These are phyloP conservation scores for Prunella himalayana DNA, from an alignment of 2,113 vertebrate species.

Conservation along the genomic window DNA sequence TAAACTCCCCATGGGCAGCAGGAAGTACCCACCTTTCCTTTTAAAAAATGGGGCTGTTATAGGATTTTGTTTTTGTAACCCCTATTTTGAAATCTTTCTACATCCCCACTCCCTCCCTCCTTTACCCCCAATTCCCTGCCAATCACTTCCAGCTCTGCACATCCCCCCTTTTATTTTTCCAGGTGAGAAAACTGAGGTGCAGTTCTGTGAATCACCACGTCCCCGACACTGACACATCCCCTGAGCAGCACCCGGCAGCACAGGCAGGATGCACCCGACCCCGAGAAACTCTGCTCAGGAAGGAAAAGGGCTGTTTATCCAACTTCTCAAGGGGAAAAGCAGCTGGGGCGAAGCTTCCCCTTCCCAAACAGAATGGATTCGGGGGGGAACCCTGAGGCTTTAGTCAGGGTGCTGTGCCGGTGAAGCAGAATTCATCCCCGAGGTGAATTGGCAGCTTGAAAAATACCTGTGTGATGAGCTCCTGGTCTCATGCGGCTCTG, in stretches of 20 bases:
- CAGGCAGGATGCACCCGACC: background rate
- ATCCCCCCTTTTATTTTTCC: background rate
- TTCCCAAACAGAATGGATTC: background rate
- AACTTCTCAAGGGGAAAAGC: slow-evolving; percentile 23
- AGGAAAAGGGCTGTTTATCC: slow-evolving; percentile 31
- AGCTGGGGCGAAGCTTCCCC: background rate
- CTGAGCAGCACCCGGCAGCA: background rate
- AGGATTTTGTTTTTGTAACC: background rate
- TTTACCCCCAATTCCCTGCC: background rate
- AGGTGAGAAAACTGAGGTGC: background rate
- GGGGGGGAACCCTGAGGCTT: background rate
- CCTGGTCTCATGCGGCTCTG: background rate
- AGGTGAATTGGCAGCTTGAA: background rate
- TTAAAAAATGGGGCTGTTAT: background rate
- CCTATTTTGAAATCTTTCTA: background rate
- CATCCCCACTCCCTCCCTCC: background rate
- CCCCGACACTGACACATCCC: fast-evolving
- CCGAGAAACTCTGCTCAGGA: background rate
- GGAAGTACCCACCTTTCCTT: background rate
- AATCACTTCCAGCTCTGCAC: background rate
- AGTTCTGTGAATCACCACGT: fast-evolving
- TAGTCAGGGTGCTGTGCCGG: fast-evolving
- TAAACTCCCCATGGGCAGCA: background rate
- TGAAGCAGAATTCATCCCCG: background rate
- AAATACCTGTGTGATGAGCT: slow-evolving; percentile 7